Evolutionary conservation across 2,797 vertebrate species (phyloP), one percentile per base, ranked within the genome.

Genomic region (Cichlasoma orientale): DNA sequence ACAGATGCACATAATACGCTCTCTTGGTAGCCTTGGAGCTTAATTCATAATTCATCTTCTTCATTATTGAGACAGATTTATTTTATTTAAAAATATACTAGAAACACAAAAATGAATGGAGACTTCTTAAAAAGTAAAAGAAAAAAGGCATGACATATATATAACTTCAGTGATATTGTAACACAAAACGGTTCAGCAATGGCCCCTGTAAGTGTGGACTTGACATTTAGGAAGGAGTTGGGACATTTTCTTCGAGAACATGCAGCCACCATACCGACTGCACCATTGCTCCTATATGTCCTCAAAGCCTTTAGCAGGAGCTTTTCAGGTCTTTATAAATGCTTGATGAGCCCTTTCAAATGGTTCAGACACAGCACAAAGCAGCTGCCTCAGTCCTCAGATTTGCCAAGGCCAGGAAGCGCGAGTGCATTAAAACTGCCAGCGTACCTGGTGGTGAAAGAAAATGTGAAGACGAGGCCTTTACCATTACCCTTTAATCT

Each of bases 331-430:
- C 89, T 90, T 92, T 84, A 92, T 92, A 92, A 91, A 92, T 90
- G 87, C 90, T 91, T 89, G 88, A 90, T 89, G 88, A 93, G 87
- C 77, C 81, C 82, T 91, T 93, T 92, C 85, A 91, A 91, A 88
- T 47, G 77, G 78, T 79, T 87, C 79, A 83, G 77, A 81, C 23
- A 66, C 66, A 66, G 84, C 80, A 93, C 87, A 92, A 92, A 91
- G 93, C 87, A 78, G 58, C 55, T 73, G 79, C 82, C 72, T 80
- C 89, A 77, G 72, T 84, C 72, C 80, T 85, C 77, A 56, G 73
- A 89, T 82, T 88, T 87, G 77, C 84, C 79, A 23, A 79, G 77
- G 82, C 75, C 82, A 87, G 33, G 59, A 87, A 84, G 79, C 78
- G 6, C 44, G 82, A 91, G 77, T 77, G 84, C 80, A 82, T 54